Conservation (phyloP, 2,888 invertebrate species). For the Drosophila demipolita region DNA sequence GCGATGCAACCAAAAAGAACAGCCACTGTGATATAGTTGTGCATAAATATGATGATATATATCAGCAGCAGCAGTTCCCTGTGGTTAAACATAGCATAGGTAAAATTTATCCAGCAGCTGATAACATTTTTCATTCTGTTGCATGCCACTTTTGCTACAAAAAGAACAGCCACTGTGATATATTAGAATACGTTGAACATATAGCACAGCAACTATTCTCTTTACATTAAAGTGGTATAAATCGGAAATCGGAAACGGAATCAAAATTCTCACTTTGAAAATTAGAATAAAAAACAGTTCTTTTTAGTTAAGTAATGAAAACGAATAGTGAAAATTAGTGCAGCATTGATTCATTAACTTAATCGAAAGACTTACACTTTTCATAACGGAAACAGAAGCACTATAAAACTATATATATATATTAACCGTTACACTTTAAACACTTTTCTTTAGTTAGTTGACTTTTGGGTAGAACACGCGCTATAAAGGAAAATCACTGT, state of each 20-base stretch:
- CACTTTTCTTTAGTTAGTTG: conserved; percentile 1
- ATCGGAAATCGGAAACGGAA: background rate
- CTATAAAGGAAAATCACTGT: conserved; percentile 85
- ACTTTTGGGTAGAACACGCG: conserved; percentile 54
- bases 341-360: background rate
- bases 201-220: conserved; percentile 79
- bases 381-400: background rate
- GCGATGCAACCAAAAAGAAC: conserved; percentile 81
- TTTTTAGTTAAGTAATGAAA: background rate
- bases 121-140: conserved; percentile 18
- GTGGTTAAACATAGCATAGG: conserved; percentile 50
- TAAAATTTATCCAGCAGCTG: background rate
- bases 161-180: conserved; percentile 85
- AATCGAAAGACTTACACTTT: background rate
- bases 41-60: conserved; percentile 58
- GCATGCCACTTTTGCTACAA: conserved; percentile 72
- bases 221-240: conserved; percentile 69
- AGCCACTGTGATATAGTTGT: conserved; percentile 82
- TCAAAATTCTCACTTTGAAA: background rate
- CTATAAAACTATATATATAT: background rate
- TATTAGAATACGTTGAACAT: conserved; percentile 50
- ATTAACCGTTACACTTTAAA: background rate
- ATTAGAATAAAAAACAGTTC: background rate
- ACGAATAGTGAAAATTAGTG: background rate
- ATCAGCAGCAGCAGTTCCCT: conserved; percentile 83